These are phyloP conservation scores for Pristionchus arcanus DNA, from an alignment of 2,888 invertebrate genomes.

Conservation along the genomic window DNA sequence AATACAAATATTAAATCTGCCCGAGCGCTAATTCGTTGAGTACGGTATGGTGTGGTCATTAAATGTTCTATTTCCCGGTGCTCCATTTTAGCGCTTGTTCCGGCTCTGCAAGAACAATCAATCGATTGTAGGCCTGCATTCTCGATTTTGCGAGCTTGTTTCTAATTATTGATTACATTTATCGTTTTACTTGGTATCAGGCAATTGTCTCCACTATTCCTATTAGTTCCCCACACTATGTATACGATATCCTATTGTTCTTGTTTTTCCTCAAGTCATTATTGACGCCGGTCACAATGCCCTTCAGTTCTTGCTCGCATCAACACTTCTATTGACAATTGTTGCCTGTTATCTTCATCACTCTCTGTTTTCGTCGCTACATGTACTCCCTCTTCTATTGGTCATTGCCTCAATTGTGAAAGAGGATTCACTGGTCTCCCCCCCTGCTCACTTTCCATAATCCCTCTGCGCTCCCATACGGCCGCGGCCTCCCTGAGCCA, in stretches of 20 bases:
- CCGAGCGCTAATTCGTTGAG: neutral
- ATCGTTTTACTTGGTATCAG: neutral
- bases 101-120: conserved; percentile 9
- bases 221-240: neutral
- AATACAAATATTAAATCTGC: conserved; percentile 1
- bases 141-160: neutral
- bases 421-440: conserved; percentile 51
- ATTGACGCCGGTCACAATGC: neutral
- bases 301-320: neutral
- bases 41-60: neutral
- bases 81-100: neutral
- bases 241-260: neutral
- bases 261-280: neutral
- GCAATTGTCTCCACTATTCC: neutral
- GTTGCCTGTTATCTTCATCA: conserved; percentile 5
- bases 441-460: conserved; percentile 47
- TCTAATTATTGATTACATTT: neutral
- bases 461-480: conserved; percentile 57
- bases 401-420: conserved; percentile 29
- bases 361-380: neutral
- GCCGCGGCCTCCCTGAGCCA: conserved; percentile 12
- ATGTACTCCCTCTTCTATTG: conserved; percentile 28
- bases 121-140: conserved; percentile 36
- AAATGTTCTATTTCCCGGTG: conserved; percentile 17
- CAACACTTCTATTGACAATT: neutral